Conservation (phyloP, 2,113 vertebrate species). For the Caretta caretta region DNA sequence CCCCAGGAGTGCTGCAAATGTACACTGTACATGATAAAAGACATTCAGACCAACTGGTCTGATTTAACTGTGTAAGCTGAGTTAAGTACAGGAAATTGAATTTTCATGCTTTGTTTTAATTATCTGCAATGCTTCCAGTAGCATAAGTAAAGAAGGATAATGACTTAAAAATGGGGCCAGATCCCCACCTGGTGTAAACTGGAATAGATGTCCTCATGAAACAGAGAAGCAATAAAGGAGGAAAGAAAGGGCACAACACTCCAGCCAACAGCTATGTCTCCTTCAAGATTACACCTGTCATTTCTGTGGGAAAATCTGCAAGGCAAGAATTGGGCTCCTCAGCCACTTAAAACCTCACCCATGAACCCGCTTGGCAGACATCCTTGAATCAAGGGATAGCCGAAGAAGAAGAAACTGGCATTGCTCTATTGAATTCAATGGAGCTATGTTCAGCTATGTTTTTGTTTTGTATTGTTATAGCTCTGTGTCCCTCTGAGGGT, state of each 20-base stretch:
- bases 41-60: neutral
- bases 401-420: neutral
- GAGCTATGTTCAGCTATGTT: neutral
- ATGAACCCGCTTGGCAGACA: no score
- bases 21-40: neutral
- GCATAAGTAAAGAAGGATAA: neutral
- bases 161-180: fast-evolving
- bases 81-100: neutral
- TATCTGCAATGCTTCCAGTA: fast-evolving
- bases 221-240: no score
- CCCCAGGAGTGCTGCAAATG: neutral
- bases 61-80: neutral
- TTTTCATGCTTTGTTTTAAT: neutral
- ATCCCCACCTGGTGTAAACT: neutral
- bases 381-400: no score
- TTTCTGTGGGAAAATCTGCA: no score
- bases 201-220: neutral
- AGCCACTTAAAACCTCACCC: no score
- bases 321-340: no score
- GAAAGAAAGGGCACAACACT: no score
- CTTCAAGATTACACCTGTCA: no score
- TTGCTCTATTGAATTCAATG: neutral
- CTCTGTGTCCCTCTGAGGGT: neutral
- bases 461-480: neutral
- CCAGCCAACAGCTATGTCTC: no score